Percentiles rank a stretch among this genome's conserved stretches.
Conservation (phyloP, 1,140 invertebrate genomes). For the Odontomachus brunneus region DNA sequence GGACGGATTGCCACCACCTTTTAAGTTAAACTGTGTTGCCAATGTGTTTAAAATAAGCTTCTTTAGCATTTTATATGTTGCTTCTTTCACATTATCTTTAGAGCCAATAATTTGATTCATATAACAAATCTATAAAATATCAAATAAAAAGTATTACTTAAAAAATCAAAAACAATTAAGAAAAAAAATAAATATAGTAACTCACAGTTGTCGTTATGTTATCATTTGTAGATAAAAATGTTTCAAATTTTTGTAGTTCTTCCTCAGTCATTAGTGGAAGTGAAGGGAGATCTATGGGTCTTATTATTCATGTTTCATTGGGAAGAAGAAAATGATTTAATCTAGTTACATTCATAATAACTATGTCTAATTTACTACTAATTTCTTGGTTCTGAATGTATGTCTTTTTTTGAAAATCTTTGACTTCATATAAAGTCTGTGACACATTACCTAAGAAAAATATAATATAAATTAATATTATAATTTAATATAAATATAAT, state of each 20-base stretch:
- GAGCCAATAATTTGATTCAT: constrained; percentile 15
- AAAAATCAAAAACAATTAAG: background rate
- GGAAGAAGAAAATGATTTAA: constrained; percentile 17
- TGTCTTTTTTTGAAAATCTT: constrained; percentile 8
- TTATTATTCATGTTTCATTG: constrained; percentile 27
- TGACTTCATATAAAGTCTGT: background rate
- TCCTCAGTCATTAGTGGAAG: background rate
- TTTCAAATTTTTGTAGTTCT: constrained; percentile 18
- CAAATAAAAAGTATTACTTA: background rate
- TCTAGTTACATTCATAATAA: constrained; percentile 5
- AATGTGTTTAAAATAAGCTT: constrained; percentile 25
- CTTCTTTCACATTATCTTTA: constrained; percentile 23
- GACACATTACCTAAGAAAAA: background rate
- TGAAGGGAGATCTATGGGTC: constrained; percentile 6
- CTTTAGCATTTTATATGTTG: constrained; percentile 5
- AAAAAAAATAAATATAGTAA: constrained; percentile 12
- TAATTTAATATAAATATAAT: background rate
- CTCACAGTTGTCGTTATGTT: constrained; percentile 15
- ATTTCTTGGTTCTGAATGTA: constrained; percentile 14
- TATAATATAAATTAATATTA: background rate
- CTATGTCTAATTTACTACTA: constrained; percentile 20
- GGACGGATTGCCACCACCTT: background rate
- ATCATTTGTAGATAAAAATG: constrained; percentile 26
- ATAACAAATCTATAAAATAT: constrained; percentile 24
- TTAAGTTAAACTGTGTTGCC: background rate